These are phyloP conservation scores for Orussus abietinus DNA, from an alignment of 1,140 invertebrate species.

Conservation along the genomic window DNA sequence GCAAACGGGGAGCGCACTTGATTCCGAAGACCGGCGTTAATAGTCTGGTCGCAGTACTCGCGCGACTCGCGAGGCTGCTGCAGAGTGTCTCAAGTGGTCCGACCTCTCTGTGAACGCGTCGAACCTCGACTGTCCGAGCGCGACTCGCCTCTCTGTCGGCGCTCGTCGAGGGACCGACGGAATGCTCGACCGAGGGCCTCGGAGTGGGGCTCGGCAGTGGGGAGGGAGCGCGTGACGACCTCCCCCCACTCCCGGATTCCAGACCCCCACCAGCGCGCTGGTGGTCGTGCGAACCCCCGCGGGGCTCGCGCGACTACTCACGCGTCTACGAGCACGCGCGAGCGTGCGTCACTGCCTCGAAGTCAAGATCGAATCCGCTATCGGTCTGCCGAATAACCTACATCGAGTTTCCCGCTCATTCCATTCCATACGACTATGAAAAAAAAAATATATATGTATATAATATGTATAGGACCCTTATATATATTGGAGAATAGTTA, in stretches of 20 bases:
- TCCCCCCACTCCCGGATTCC: conserved; percentile 42
- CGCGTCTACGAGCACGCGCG: conserved; percentile 14
- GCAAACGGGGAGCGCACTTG: no score
- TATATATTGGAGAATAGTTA: no score
- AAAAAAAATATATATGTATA: no score
- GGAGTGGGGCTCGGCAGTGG: conserved; percentile 24
- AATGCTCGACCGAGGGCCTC: conserved; percentile 23
- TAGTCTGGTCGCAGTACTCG: no score
- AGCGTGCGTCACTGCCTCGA: not conserved
- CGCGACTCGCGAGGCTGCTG: no score
- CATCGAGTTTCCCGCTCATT: no score
- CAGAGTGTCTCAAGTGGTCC: no score
- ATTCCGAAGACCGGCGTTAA: no score
- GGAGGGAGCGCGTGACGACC: conserved; percentile 49
- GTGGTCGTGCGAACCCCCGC: conserved; percentile 15
- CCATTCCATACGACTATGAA: no score
- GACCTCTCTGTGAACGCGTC: conserved; percentile 39
- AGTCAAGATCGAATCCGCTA: no score
- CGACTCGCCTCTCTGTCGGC: conserved; percentile 14
- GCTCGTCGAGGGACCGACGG: conserved; percentile 21
- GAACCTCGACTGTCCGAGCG: conserved; percentile 43
- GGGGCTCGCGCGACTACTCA: conserved; percentile 24
- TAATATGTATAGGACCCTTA: no score
- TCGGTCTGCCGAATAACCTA: no score
- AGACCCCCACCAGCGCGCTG: conserved; percentile 10